Conservation (phyloP, 2,888 invertebrate genomes). For the Xestia ashworthii region DNA sequence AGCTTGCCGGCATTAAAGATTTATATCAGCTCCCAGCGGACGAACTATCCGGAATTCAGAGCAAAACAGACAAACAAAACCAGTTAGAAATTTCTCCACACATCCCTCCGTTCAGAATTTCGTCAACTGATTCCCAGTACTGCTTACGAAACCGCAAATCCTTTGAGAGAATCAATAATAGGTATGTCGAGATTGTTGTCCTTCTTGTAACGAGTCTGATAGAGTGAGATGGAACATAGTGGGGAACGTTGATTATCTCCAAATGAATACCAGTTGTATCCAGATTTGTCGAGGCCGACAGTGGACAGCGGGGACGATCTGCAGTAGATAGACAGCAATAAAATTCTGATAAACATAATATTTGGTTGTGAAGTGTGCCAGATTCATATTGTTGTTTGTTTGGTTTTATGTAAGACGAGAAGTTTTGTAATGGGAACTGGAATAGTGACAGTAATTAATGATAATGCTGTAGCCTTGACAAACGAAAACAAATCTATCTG, state of each 20-base stretch:
- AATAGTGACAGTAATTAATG: not conserved
- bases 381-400: conserved; percentile 38
- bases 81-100: conserved; percentile 20
- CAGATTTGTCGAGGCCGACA: conserved; percentile 78
- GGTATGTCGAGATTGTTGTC: conserved; percentile 46
- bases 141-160: conserved; percentile 56
- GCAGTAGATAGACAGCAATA: conserved; percentile 41
- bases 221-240: conserved; percentile 59
- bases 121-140: conserved; percentile 32
- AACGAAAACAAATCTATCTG: conserved; percentile 10
- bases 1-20: conserved; percentile 53
- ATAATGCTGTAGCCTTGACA: not conserved
- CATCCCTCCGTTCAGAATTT: conserved; percentile 31
- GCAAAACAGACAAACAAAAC: conserved; percentile 31
- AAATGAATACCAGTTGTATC: conserved; percentile 85
- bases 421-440: conserved; percentile 10
- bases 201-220: conserved; percentile 41
- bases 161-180: conserved; percentile 64
- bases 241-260: conserved; percentile 77
- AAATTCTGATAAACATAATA: conserved; percentile 51
- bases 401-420: conserved; percentile 1
- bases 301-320: conserved; percentile 47
- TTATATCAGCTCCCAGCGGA: conserved; percentile 44
- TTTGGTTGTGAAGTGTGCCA: conserved; percentile 39
- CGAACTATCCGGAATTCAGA: conserved; percentile 12